A percentile compares a stretch with the other conserved stretches of the same genome.
Conservation (phyloP, 2,113 vertebrate genomes). For the Scomber japonicus region DNA sequence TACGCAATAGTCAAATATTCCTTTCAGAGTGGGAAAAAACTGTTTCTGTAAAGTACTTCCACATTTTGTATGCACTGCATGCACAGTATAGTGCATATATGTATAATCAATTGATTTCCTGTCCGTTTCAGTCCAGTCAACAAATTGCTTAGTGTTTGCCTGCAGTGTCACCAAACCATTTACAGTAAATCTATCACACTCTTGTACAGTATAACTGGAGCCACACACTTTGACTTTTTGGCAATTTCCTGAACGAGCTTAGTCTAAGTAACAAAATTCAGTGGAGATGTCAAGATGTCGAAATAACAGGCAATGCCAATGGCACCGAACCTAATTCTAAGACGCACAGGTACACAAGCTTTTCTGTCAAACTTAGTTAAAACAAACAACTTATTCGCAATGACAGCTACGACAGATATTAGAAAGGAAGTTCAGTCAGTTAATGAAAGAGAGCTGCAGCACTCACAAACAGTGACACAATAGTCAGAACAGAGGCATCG, state of each 20-base stretch:
- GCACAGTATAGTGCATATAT: background rate
- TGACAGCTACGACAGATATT: constrained; percentile 16
- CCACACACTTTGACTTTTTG: background rate
- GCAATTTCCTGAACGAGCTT: no score
- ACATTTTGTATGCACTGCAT: background rate
- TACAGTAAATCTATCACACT: background rate
- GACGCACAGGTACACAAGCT: background rate
- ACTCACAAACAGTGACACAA: background rate
- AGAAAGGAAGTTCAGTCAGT: background rate
- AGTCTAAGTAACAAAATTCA: no score
- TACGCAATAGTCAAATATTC: no score
- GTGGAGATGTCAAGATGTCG: no score
- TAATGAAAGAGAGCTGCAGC: background rate
- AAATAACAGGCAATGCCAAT: no score
- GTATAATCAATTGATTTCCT: background rate
- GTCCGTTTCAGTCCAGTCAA: background rate
- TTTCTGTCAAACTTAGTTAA: constrained; percentile 1
- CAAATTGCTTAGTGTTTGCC: background rate
- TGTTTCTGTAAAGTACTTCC: background rate
- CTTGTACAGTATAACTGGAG: background rate
- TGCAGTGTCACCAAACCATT: background rate
- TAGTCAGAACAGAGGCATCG: background rate
- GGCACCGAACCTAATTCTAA: background rate
- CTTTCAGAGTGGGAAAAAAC: no score
- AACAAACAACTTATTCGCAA: constrained; percentile 9